Conservation (phyloP, 1,140 invertebrate genomes). For the Pogonognathellus flavescens region DNA sequence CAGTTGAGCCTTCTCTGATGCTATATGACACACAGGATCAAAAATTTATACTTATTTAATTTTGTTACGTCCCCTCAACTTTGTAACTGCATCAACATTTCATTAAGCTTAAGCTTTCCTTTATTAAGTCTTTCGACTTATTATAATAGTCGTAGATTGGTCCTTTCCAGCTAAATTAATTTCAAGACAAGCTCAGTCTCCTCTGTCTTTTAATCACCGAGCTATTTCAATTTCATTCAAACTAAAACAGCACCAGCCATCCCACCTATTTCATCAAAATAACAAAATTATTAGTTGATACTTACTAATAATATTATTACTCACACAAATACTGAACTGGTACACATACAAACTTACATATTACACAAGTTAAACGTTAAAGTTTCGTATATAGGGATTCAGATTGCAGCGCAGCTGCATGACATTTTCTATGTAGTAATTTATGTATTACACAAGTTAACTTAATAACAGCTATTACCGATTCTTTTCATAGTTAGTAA, state of each 20-base stretch:
- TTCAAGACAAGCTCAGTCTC: slow-evolving; percentile 25
- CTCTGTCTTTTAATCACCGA: slow-evolving; percentile 40
- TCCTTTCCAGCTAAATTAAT: slow-evolving; percentile 46
- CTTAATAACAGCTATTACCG: too few species aligned
- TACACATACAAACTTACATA: too few species aligned
- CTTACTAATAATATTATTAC: too few species aligned
- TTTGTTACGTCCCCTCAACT: slow-evolving; percentile 55
- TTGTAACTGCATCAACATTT: slow-evolving; percentile 50
- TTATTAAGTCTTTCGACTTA: slow-evolving; percentile 47
- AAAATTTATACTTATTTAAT: slow-evolving; percentile 61
- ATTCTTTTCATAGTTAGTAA: too few species aligned
- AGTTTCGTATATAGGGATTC: too few species aligned
- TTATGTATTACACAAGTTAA: too few species aligned
- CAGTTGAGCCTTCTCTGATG: not conserved
- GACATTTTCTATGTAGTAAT: too few species aligned
- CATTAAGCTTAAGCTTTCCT: slow-evolving; percentile 54
- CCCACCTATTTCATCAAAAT: not conserved
- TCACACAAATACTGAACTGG: too few species aligned
- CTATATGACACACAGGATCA: slow-evolving; percentile 35
- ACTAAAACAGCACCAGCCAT: not conserved
- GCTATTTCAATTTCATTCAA: slow-evolving; percentile 37
- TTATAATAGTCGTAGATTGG: slow-evolving; percentile 43
- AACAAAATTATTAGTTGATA: too few species aligned
- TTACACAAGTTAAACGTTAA: too few species aligned
- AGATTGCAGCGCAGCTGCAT: too few species aligned